Evolutionary conservation across 1,140 invertebrate genomes (phyloP).

Genomic region (Zaprionus davidi): DNA sequence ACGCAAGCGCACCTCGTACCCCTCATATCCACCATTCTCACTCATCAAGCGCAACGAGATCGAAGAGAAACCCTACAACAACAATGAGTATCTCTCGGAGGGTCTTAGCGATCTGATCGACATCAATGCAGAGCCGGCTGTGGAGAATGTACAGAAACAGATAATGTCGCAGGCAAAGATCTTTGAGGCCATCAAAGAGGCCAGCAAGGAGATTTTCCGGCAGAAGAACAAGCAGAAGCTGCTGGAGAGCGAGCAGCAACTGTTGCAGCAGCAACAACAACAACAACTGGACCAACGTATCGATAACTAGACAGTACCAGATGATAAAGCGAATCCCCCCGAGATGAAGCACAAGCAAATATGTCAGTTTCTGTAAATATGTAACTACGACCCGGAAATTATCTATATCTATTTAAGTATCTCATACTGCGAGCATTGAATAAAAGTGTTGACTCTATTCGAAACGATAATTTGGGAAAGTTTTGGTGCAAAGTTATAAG

Average conservation of each 20-base stretch:
- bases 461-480: conserved; percentile 11
- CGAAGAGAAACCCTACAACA: conserved; percentile 72
- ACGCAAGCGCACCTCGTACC: conserved; percentile 86
- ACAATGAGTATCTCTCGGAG: conserved; percentile 85
- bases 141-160: conserved; percentile 90
- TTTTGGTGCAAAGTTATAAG: background rate
- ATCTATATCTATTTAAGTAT: conserved; percentile 13
- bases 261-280: conserved; percentile 26
- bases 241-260: conserved; percentile 53
- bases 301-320: conserved; percentile 51
- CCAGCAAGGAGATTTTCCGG: conserved; percentile 88
- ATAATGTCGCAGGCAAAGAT: conserved; percentile 91
- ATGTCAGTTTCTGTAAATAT: conserved; percentile 46
- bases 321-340: background rate
- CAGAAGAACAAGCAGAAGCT: conserved; percentile 84
- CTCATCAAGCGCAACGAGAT: conserved; percentile 73
- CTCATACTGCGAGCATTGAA: conserved; percentile 58
- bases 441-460: conserved; percentile 60
- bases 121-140: conserved; percentile 88
- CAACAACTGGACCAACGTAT: conserved; percentile 53
- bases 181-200: conserved; percentile 91
- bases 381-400: conserved; percentile 17
- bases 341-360: conserved; percentile 16
- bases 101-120: conserved; percentile 87
- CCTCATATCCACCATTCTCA: conserved; percentile 84